phyloP scores from a whole-genome alignment of 2,113 vertebrate genomes.

The Poecilia latipinna region DNA sequence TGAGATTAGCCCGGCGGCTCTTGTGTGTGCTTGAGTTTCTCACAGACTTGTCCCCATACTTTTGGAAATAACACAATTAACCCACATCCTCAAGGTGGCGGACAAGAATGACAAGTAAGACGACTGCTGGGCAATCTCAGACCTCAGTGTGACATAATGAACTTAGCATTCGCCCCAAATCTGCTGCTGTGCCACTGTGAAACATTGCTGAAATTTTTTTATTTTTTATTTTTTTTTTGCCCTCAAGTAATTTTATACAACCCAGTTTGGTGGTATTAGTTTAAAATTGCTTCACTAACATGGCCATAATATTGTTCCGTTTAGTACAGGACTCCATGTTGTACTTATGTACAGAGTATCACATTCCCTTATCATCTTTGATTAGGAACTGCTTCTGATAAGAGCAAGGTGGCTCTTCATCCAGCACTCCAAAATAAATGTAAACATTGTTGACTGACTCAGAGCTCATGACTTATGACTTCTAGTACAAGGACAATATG shows the following conservation, averaged over 20 bases:
- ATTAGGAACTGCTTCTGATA: neutral
- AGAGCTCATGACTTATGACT: too few species aligned
- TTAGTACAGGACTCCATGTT: constrained; percentile 11
- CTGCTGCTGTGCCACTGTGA: constrained; percentile 6
- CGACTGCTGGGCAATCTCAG: constrained; percentile 66
- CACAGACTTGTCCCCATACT: constrained; percentile 71
- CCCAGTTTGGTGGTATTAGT: neutral
- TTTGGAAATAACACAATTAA: constrained; percentile 73
- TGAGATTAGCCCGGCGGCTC: constrained; percentile 81
- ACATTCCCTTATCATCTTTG: constrained; percentile 9
- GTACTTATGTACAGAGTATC: neutral
- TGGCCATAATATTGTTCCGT: constrained; percentile 5
- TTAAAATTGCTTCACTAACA: neutral
- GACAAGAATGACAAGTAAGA: constrained; percentile 74
- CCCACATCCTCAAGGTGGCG: constrained; percentile 73
- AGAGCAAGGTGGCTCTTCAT: neutral
- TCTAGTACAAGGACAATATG: too few species aligned
- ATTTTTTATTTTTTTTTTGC: constrained; percentile 27
- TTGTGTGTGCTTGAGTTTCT: constrained; percentile 79
- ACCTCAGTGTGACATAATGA: constrained; percentile 63
- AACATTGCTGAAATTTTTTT: constrained; percentile 23
- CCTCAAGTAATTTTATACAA: constrained; percentile 14
- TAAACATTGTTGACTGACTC: too few species aligned
- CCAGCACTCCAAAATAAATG: too few species aligned
- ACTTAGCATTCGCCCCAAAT: constrained; percentile 44